Evolutionary conservation across 2,888 invertebrate species (phyloP).

Genomic region (Autographa pulchrina): DNA sequence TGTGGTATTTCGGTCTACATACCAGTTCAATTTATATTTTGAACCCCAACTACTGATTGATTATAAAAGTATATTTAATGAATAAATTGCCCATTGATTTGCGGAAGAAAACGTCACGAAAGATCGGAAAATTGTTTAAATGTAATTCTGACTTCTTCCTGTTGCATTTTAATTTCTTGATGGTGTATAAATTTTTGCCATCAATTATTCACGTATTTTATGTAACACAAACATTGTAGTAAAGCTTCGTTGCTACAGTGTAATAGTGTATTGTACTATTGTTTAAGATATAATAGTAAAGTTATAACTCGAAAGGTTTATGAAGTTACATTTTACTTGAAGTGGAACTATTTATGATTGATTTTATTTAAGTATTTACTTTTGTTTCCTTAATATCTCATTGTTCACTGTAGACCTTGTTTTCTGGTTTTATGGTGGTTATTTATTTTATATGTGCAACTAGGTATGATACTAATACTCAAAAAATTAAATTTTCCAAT

Average conservation of each 20-base stretch:
- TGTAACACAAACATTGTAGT: background rate
- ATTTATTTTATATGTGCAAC: background rate
- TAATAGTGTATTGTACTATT: conserved; percentile 7
- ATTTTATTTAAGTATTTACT: background rate
- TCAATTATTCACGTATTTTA: background rate
- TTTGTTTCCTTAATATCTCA: conserved; percentile 5
- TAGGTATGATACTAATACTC: background rate
- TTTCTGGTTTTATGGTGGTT: background rate
- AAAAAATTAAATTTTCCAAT: too few species aligned
- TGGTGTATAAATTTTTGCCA: background rate
- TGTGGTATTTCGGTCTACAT: background rate
- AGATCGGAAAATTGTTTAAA: too few species aligned
- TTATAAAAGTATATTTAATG: too few species aligned
- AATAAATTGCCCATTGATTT: too few species aligned
- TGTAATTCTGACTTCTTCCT: too few species aligned
- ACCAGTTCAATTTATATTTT: too few species aligned
- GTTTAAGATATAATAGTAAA: conserved; percentile 3
- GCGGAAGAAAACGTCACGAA: too few species aligned
- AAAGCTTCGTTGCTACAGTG: background rate
- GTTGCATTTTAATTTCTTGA: too few species aligned
- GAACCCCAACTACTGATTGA: too few species aligned
- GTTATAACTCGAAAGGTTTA: background rate
- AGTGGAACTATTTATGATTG: conserved; percentile 8
- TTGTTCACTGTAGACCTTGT: background rate
- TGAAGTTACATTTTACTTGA: background rate